Conservation (phyloP, 2,888 invertebrate genomes). For the Camptogramma bilineatum region DNA sequence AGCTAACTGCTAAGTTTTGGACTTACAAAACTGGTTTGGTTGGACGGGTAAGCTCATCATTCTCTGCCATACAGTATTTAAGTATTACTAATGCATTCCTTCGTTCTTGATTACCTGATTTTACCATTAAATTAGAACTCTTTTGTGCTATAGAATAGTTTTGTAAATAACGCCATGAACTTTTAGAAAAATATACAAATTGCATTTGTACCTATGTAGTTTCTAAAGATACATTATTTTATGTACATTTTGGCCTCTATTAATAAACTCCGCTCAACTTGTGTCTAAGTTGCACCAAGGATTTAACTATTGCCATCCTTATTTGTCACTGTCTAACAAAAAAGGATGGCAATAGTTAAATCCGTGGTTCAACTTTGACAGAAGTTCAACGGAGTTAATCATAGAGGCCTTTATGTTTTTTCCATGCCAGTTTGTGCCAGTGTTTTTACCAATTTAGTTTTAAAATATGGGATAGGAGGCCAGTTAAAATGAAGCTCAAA, state of each 20-base stretch:
- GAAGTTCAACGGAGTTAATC: no score
- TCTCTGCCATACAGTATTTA: constrained; percentile 85
- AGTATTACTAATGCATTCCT: constrained; percentile 70
- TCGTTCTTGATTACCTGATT: constrained; percentile 76
- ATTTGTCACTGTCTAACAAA: no score
- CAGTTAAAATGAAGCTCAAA: constrained; percentile 81
- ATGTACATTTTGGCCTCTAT: no score
- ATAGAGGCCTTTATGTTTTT: no score
- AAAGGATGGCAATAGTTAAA: no score
- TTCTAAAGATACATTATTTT: constrained; percentile 12
- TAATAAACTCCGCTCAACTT: no score
- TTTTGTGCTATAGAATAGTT: constrained; percentile 34
- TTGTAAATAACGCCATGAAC: constrained; percentile 35
- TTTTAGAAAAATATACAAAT: constrained; percentile 33
- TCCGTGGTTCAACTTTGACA: no score
- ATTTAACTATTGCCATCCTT: no score
- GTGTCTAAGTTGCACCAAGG: no score
- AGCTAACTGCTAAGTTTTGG: background rate
- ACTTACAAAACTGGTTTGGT: background rate
- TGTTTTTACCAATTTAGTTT: constrained; percentile 60
- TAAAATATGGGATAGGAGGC: constrained; percentile 74
- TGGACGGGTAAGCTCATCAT: constrained; percentile 47
- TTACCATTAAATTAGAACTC: constrained; percentile 63
- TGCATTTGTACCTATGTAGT: constrained; percentile 24
- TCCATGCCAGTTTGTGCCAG: constrained; percentile 62